Conservation (phyloP, 2,888 invertebrate species). For the Diploptera punctata region DNA sequence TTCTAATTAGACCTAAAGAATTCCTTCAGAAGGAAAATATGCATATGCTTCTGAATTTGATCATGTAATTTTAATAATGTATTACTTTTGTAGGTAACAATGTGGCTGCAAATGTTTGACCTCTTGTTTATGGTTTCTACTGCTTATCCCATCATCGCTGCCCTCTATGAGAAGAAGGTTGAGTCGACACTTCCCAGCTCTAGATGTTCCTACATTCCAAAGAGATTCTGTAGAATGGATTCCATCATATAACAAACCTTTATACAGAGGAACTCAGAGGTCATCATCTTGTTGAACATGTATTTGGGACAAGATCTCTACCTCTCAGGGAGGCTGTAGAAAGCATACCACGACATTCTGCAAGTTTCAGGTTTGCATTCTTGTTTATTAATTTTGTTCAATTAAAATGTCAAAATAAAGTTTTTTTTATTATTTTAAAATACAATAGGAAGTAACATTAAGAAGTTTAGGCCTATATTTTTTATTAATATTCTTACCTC, state of each 20-base stretch:
- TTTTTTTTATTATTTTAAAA: too few relatives aligned
- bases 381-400: too few relatives aligned
- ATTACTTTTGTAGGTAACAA: background rate
- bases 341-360: conserved; percentile 61
- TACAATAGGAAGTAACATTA: too few relatives aligned
- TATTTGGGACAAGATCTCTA: conserved; percentile 56
- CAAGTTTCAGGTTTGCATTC: conserved; percentile 51
- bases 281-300: conserved; percentile 30
- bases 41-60: too few relatives aligned
- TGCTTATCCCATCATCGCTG: background rate
- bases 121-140: background rate
- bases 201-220: conserved; percentile 29
- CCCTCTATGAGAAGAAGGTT: background rate
- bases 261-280: background rate
- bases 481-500: too few relatives aligned
- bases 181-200: conserved; percentile 2
- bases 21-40: too few relatives aligned
- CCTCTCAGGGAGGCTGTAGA: conserved; percentile 82
- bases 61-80: too few relatives aligned
- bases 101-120: background rate
- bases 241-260: conserved; percentile 14
- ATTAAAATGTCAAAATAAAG: too few relatives aligned
- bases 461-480: too few relatives aligned
- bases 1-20: too few relatives aligned
- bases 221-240: conserved; percentile 40